Evolutionary conservation across 2,888 invertebrate genomes (phyloP).

Genomic region (Colletes collaris): DNA sequence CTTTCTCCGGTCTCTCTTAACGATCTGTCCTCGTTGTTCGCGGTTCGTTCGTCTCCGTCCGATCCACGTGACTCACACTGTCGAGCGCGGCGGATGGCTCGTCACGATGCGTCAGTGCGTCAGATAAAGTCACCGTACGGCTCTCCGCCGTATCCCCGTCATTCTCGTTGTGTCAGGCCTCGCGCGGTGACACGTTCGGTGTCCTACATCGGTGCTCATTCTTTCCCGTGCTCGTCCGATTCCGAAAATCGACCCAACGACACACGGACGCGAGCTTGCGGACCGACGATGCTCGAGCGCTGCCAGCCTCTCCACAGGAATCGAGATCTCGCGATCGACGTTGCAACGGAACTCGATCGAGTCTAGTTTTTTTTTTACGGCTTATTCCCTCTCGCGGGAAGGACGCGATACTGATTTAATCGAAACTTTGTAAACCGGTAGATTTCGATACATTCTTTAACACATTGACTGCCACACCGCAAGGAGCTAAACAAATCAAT

Average conservation of each 20-base stretch:
- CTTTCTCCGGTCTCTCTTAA: slow-evolving; percentile 30
- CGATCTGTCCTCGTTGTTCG: slow-evolving; percentile 38
- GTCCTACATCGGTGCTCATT: slow-evolving; percentile 58
- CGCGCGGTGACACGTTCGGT: slow-evolving; percentile 56
- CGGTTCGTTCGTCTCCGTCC: slow-evolving; percentile 60
- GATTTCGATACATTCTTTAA: too few relatives aligned
- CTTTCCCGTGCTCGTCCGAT: slow-evolving; percentile 22
- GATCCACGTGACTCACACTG: slow-evolving; percentile 55
- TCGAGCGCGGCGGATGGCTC: slow-evolving; percentile 66
- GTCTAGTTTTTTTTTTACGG: too few relatives aligned
- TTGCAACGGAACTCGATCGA: too few relatives aligned
- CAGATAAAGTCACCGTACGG: slow-evolving; percentile 72
- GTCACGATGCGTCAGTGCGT: slow-evolving; percentile 75
- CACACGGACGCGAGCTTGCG: not conserved
- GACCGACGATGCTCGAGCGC: too few relatives aligned
- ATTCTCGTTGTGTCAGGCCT: slow-evolving; percentile 67
- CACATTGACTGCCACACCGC: too few relatives aligned
- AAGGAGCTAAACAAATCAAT: too few relatives aligned
- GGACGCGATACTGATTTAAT: too few relatives aligned
- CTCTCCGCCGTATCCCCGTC: slow-evolving; percentile 63
- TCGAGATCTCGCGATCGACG: too few relatives aligned
- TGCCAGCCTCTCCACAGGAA: too few relatives aligned
- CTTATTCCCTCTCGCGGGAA: too few relatives aligned
- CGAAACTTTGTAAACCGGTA: too few relatives aligned
- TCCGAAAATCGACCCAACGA: slow-evolving; percentile 47